A percentile compares a stretch with the other conserved stretches of the same genome.
Conservation (phyloP, 2,113 vertebrate genomes). For the Tyto alba region DNA sequence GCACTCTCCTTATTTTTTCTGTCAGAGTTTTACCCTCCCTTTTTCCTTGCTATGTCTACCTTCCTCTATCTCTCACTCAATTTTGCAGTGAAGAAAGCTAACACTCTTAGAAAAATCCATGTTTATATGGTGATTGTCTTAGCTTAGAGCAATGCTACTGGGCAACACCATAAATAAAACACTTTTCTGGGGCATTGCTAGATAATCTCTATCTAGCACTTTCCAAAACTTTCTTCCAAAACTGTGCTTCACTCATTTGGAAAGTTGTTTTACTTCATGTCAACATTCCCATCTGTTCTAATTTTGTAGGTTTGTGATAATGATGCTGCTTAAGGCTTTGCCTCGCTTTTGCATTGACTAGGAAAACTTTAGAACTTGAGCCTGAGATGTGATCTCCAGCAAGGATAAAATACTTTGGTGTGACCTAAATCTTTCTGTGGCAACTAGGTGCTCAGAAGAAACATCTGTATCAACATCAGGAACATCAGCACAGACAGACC, state of each 20-base stretch:
- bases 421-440: neutral
- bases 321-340: neutral
- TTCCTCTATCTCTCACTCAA: neutral
- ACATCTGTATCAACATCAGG: neutral
- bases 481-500: neutral
- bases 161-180: conserved; percentile 15
- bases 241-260: neutral
- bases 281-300: neutral
- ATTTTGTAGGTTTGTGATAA: neutral
- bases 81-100: neutral
- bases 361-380: neutral
- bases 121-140: neutral
- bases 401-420: neutral
- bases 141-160: neutral
- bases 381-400: neutral
- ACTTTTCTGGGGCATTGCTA: neutral
- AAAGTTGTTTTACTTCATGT: neutral
- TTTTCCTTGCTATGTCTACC: neutral
- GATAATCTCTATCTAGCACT: neutral
- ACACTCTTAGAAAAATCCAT: neutral
- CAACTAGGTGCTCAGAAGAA: neutral
- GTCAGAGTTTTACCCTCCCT: conserved; percentile 7
- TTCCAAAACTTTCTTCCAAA: conserved; percentile 1
- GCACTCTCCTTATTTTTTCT: conserved; percentile 42
- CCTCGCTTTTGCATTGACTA: neutral